Evolutionary conservation across 1,140 invertebrate genomes (phyloP).

Genomic region (Uloborus diversus): DNA sequence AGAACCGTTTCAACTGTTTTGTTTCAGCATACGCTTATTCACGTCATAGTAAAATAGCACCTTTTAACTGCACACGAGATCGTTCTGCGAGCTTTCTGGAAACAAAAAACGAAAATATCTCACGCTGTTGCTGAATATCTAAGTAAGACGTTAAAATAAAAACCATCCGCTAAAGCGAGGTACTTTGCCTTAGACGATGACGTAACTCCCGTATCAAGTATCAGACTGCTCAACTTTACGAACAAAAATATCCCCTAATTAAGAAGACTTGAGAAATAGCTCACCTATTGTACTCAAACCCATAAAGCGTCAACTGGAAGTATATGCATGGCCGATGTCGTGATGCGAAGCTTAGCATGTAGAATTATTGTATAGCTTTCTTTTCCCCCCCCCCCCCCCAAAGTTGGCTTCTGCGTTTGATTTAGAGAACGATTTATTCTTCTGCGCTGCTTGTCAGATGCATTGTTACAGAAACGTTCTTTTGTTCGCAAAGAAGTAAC

Average conservation of each 20-base stretch:
- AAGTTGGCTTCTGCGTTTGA: slow-evolving; percentile 10
- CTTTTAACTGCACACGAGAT: not conserved
- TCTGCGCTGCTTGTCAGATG: not conserved
- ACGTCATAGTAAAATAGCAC: not conserved
- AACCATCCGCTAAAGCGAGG: not conserved
- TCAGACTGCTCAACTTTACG: too few relatives aligned
- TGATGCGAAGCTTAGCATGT: slow-evolving; percentile 9
- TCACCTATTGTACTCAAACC: slow-evolving; percentile 35
- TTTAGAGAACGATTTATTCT: slow-evolving; percentile 41
- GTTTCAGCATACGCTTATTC: not conserved
- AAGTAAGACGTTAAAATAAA: slow-evolving; percentile 12
- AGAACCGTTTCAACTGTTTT: too few relatives aligned
- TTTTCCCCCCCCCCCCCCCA: not conserved
- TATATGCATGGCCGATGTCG: slow-evolving; percentile 30
- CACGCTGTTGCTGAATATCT: slow-evolving; percentile 4
- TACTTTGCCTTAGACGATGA: slow-evolving; percentile 14
- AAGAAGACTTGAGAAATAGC: slow-evolving; percentile 29
- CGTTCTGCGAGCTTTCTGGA: not conserved
- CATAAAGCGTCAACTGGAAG: slow-evolving; percentile 17
- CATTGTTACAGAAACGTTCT: slow-evolving; percentile 37
- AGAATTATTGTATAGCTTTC: not conserved
- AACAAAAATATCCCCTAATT: slow-evolving; percentile 41
- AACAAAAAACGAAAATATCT: slow-evolving; percentile 40
- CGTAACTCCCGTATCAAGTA: too few relatives aligned
- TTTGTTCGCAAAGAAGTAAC: slow-evolving; percentile 27